Evolutionary conservation across 2,888 invertebrate genomes (phyloP).

Genomic region (Leucophenga montana): DNA sequence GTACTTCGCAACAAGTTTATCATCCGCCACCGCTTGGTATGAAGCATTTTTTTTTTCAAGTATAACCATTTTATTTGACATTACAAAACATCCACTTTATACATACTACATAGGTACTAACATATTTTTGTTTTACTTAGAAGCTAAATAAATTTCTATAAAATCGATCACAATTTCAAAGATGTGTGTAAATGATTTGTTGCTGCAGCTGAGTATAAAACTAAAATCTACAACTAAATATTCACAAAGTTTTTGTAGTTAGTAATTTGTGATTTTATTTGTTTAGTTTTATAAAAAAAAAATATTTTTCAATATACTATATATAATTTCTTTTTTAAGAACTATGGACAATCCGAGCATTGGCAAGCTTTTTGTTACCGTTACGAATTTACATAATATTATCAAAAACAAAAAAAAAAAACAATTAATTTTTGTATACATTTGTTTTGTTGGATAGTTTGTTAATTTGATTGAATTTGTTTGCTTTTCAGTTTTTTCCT

Average conservation of each 20-base stretch:
- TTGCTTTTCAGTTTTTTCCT: too few relatives aligned
- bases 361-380: conserved; percentile 21
- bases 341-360: conserved; percentile 15
- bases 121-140: neutral
- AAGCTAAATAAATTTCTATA: conserved; percentile 20
- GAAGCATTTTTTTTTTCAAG: neutral
- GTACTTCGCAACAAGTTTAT: too few relatives aligned
- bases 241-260: neutral
- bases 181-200: neutral
- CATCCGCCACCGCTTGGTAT: too few relatives aligned
- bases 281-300: neutral
- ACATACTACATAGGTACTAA: too few relatives aligned
- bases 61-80: conserved; percentile 23
- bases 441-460: neutral
- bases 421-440: neutral
- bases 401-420: too few relatives aligned
- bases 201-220: neutral
- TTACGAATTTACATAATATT: neutral
- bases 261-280: neutral
- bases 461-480: neutral
- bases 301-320: neutral
- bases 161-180: conserved; percentile 13
- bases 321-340: neutral
- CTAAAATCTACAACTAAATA: too few relatives aligned
- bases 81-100: conserved; percentile 9